Conservation (phyloP, 2,888 invertebrate genomes). For the Eilema griseolum region DNA sequence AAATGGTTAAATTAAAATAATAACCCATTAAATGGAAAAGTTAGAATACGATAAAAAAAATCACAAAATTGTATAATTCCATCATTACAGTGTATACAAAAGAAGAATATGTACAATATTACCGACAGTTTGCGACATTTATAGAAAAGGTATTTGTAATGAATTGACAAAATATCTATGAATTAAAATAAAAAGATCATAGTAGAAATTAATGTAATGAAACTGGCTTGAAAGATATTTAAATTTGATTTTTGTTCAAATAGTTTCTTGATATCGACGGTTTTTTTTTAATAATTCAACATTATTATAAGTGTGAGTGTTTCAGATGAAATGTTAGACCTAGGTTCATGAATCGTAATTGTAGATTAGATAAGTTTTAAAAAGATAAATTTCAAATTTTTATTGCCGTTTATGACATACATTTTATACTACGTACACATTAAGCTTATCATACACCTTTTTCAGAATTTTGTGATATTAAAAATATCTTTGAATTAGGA, state of each 20-base stretch:
- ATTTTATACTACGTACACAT: conserved; percentile 9
- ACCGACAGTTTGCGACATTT: conserved; percentile 7
- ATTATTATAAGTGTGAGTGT: conserved; percentile 18
- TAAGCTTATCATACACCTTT: conserved; percentile 11
- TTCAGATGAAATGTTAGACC: conserved; percentile 13
- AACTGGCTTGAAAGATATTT: conserved; percentile 4
- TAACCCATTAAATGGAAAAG: conserved; percentile 1
- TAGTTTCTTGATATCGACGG: conserved; percentile 16
- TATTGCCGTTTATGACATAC: not conserved
- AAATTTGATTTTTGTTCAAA: not conserved
- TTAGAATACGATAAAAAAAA: conserved; percentile 2
- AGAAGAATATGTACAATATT: conserved; percentile 8
- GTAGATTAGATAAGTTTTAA: conserved; percentile 13
- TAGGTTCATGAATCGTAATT: conserved; percentile 26
- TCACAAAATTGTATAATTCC: conserved; percentile 18
- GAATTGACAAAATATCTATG: not conserved
- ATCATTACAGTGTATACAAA: conserved; percentile 13
- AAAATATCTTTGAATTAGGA: not conserved
- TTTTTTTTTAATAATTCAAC: not conserved
- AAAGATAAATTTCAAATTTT: conserved; percentile 5
- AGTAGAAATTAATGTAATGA: conserved; percentile 43
- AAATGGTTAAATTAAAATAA: not conserved
- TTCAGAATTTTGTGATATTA: conserved; percentile 1
- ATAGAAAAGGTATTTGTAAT: conserved; percentile 2
- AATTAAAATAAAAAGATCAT: conserved; percentile 1